These are phyloP conservation scores for Aphelenchoides besseyi DNA, from an alignment of 1,140 invertebrate genomes.

Conservation along the genomic window DNA sequence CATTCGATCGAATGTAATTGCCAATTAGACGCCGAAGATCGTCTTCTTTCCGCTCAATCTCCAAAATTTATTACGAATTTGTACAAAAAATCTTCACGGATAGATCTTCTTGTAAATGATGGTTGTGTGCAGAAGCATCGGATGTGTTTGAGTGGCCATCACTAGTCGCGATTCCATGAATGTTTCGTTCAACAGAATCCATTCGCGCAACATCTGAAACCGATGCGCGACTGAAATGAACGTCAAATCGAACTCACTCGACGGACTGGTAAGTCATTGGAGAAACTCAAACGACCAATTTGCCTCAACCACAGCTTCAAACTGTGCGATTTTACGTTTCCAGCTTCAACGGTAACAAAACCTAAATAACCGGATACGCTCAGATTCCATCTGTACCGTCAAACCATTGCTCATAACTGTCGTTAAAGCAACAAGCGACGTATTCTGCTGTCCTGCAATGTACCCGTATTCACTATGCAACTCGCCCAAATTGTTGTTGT, in stretches of 20 bases:
- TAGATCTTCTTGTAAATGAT: slow-evolving; percentile 61
- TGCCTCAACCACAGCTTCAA: slow-evolving; percentile 46
- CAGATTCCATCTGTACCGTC: not conserved
- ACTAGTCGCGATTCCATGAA: slow-evolving; percentile 54
- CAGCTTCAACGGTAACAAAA: slow-evolving; percentile 58
- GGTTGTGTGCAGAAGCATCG: slow-evolving; percentile 56
- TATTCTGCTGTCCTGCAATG: slow-evolving; percentile 42
- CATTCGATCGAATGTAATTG: too few relatives aligned
- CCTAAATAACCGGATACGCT: slow-evolving; percentile 34
- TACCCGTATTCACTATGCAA: slow-evolving; percentile 59
- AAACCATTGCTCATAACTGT: slow-evolving; percentile 62
- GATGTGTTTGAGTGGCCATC: slow-evolving; percentile 57
- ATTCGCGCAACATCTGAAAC: slow-evolving; percentile 58
- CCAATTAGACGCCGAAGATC: too few relatives aligned
- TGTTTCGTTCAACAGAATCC: slow-evolving; percentile 57
- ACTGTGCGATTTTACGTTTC: slow-evolving; percentile 49
- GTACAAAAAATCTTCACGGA: slow-evolving; percentile 39
- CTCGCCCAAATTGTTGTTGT: slow-evolving; percentile 58
- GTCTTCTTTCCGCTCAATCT: too few relatives aligned
- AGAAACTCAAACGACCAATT: slow-evolving; percentile 62
- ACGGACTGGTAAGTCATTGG: slow-evolving; percentile 59
- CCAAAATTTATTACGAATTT: too few relatives aligned
- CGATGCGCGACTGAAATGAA: slow-evolving; percentile 13
- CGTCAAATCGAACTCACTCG: slow-evolving; percentile 32
- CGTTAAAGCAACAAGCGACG: slow-evolving; percentile 51